These are phyloP conservation scores for Stercorarius parasiticus DNA, from an alignment of 2,113 vertebrate genomes.

Conservation along the genomic window DNA sequence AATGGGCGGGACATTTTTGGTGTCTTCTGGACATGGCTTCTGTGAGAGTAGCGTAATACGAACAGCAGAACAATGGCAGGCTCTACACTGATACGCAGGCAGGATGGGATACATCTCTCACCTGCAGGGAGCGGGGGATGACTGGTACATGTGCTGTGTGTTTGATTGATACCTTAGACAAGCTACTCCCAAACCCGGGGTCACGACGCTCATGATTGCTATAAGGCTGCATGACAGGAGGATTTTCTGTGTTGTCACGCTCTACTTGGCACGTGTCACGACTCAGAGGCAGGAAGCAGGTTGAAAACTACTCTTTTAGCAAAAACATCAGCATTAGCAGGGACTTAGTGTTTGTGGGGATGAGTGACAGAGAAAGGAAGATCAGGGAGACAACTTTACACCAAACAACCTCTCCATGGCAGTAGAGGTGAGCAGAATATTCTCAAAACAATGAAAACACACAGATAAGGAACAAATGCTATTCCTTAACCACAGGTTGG, in stretches of 20 bases:
- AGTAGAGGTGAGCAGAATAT: not conserved
- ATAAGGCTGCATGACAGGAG: not conserved
- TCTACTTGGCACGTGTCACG: not conserved
- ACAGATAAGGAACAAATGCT: not conserved
- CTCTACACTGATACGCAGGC: too few species aligned
- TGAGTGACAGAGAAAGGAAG: not conserved
- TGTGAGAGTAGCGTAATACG: accelerated
- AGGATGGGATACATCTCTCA: not conserved
- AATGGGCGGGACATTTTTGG: not conserved
- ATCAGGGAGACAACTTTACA: not conserved
- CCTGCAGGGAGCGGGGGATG: not conserved
- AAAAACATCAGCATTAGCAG: not conserved
- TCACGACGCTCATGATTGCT: accelerated
- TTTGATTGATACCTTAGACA: not conserved
- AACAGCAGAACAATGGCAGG: not conserved
- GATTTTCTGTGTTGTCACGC: not conserved
- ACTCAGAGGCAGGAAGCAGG: not conserved
- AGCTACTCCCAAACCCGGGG: not conserved
- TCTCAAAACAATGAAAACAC: not conserved
- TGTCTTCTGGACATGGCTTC: not conserved
- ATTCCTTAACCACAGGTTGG: not conserved
- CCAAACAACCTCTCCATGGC: not conserved
- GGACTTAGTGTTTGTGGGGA: not conserved
- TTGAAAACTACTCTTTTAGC: not conserved
- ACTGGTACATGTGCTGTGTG: not conserved